Percentiles rank a stretch among this genome's conserved stretches.
phyloP scores from a whole-genome alignment of 2,888 invertebrate species.

The Tipula confusa region DNA sequence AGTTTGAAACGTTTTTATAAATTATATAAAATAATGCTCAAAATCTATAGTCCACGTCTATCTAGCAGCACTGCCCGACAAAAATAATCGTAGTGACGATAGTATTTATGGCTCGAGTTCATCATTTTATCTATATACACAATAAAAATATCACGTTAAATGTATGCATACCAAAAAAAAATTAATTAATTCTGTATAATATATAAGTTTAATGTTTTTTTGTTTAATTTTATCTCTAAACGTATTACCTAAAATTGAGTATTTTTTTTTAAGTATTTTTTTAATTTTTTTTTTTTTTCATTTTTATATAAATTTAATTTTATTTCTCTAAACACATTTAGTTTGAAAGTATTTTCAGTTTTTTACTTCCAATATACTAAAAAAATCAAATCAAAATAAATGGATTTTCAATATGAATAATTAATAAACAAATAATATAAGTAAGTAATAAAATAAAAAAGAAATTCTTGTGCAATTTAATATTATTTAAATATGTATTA shows the following conservation, averaged over 20 bases:
- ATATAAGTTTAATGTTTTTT: slow-evolving; percentile 9
- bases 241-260: slow-evolving; percentile 9
- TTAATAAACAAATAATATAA: not conserved
- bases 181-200: not conserved
- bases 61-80: no score
- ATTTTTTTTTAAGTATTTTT: not conserved
- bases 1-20: not conserved
- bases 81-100: no score
- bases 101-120: no score
- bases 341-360: not conserved
- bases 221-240: not conserved
- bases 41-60: not conserved
- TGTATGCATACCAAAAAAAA: not conserved
- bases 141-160: not conserved
- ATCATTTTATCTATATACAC: no score
- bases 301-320: not conserved
- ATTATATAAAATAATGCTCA: no score
- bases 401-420: not conserved
- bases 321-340: not conserved
- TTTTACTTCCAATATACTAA: not conserved
- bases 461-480: not conserved
- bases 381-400: not conserved
- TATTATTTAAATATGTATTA: not conserved
- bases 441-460: not conserved
- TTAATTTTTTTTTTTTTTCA: not conserved